Base-by-base conservation (phyloP, 2,797 vertebrate species). In the Leuciscus waleckii region DNA sequence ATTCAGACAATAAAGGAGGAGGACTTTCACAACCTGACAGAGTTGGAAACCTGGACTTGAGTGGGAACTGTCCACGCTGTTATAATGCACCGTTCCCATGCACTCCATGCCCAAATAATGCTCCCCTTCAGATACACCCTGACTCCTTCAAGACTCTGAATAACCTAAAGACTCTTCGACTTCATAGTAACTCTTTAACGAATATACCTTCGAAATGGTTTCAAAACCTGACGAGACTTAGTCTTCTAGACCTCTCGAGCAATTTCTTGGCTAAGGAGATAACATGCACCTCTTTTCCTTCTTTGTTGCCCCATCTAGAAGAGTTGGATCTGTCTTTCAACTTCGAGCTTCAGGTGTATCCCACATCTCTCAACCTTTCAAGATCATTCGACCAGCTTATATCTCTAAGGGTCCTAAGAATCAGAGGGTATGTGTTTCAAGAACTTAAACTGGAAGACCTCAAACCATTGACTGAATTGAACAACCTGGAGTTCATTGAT, bases 1-100 rank as follows among this genome's bases (percentile, higher is more conserved):
- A 97, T 99, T 84, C 43, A 94, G 43, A 63, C 85, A 1, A 92
- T 99, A 81, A 89, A 91, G 7, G 90, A 94, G 10, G 58, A 94
- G 7, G 96, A 98, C 90, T 97, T 99, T 76, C 92, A 91, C 80
- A 95, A 95, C 81, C 90, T 99, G 89, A 90, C 88, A 1, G 93
- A 96, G 61, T 87, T 99, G 71, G 96, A 99, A 93, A 93, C 96
- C 95, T 99, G 3, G 98, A 99, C 84, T 93, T 99, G 7, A 98
- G 97, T 56, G 97, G 98, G 83, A 99, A 99, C 86, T 99, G 98
- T 81, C 98, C 98, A 46, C 96, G 97, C 19, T 99, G 98, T 90
- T 97, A 98, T 87, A 97, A 98, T 46, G 95, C 95, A 2, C 97
- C 97, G 0, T 99, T 95, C 86, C 96, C 97, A 2, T 99, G 98